Conservation (phyloP, 2,797 vertebrate species). For the Pantherophis vulpinus region DNA sequence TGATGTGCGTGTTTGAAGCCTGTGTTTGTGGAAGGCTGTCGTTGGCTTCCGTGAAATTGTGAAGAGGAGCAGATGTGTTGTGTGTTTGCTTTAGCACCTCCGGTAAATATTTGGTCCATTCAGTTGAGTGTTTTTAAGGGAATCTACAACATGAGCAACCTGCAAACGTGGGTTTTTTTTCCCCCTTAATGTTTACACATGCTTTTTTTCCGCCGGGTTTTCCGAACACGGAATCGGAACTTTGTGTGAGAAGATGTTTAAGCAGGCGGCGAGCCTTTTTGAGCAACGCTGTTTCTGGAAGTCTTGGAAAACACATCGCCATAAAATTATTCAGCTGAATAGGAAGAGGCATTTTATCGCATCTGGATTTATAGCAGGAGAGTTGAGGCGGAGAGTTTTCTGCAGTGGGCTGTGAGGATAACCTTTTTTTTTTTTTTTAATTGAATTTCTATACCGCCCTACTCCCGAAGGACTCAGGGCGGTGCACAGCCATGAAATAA, state of each 20-base stretch:
- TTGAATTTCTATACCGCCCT: too few species aligned
- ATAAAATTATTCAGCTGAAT: neutral
- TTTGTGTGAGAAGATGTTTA: neutral
- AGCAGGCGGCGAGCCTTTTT: neutral
- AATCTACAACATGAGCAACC: neutral
- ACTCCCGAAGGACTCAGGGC: too few species aligned
- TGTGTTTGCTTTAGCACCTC: conserved; percentile 1
- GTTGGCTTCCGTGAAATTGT: neutral
- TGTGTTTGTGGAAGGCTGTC: neutral
- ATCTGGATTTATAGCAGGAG: neutral
- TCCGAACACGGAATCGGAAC: neutral
- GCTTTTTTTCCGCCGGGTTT: neutral
- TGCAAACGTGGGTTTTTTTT: neutral
- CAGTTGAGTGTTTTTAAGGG: neutral
- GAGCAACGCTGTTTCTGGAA: neutral
- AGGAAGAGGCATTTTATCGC: neutral
- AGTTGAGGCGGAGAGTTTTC: too few species aligned
- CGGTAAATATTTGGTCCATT: conserved; percentile 26
- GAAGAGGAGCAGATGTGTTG: conserved; percentile 5
- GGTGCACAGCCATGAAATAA: too few species aligned
- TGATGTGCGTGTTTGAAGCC: neutral
- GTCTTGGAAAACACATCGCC: neutral
- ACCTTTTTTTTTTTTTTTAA: too few species aligned
- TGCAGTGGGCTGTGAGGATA: neutral
- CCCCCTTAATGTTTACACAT: neutral